Base-by-base conservation (phyloP, 1,140 invertebrate species). In the Dendroctonus valens region DNA sequence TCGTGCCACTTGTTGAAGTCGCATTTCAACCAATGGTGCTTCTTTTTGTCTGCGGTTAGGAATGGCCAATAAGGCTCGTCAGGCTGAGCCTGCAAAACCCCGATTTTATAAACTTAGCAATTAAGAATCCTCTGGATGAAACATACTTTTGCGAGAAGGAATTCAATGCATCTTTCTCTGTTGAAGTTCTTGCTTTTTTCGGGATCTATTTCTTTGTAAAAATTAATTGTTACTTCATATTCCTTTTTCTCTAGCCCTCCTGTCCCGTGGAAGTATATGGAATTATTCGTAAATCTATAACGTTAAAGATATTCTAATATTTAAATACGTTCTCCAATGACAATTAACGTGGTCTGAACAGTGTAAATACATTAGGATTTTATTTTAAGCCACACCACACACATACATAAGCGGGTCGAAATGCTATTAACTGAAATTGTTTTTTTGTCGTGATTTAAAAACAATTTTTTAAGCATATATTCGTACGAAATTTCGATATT, bases 1-100 rank as follows among this genome's bases (percentile, higher is more conserved):
- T 98, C 96, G 78, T 91, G 91, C 95, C 96, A 98, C 80, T 96
- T 94, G 73, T 93, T 91, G 77, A 98, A 99, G 78, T 99, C 96
- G 69, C 94, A 91, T 81, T 96, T 97, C 59, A 99, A 83, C 94
- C 96, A 99, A 78, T 97, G 95, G 71, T 89, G 87, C 80, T 96
- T 97, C 76, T 88, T 88, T 71, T 90, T 91, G 70, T 93, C 92
- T 80, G 92, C 92, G 38, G 93, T 89, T 54, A 97, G 83, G 58
- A 88, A 80, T 60, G 92, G 90, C 96, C 96, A 98, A 76, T 87
- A 97, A 8, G 89, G 85, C 66, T 87, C 89, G 58, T 88, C 87
- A 74, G 85, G 83, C 76, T 92, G 91, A 73, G 86, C 63, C 63
- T 65, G 6, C 38, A 54, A 64, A 39, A 39, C 3, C 26, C 26